These are phyloP conservation scores for Oedothorax gibbosus DNA, from an alignment of 1,140 invertebrate species.

Conservation along the genomic window DNA sequence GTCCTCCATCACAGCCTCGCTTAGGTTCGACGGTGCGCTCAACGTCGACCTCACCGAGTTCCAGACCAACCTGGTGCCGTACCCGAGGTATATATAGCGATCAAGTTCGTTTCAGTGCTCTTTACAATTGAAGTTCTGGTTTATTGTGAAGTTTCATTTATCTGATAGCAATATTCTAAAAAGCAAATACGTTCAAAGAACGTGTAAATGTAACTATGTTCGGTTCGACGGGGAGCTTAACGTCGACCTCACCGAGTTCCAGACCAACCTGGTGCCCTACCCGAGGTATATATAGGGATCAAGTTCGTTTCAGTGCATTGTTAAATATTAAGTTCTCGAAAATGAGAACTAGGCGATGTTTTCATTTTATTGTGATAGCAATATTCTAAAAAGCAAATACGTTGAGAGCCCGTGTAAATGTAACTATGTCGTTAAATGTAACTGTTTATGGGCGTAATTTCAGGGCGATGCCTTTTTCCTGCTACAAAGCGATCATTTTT, in stretches of 20 bases:
- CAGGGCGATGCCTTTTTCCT: too few relatives aligned
- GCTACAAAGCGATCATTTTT: too few relatives aligned
- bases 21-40: slow-evolving; percentile 80
- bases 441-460: too few relatives aligned
- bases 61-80: slow-evolving; percentile 79
- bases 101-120: background rate
- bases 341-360: too few relatives aligned
- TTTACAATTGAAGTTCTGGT: too few relatives aligned
- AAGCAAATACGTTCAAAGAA: background rate
- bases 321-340: too few relatives aligned
- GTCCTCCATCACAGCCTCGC: slow-evolving; percentile 75
- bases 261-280: slow-evolving; percentile 79
- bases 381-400: background rate
- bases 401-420: background rate
- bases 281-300: slow-evolving; percentile 67
- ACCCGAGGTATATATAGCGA: slow-evolving; percentile 69
- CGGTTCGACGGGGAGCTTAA: slow-evolving; percentile 81
- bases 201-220: background rate
- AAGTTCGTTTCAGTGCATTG: too few relatives aligned
- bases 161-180: background rate
- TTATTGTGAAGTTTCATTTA: too few relatives aligned
- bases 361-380: background rate
- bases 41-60: slow-evolving; percentile 80
- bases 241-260: slow-evolving; percentile 78
- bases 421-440: too few relatives aligned